phyloP scores from a whole-genome alignment of 2,797 vertebrate genomes.

The Helarctos malayanus region DNA sequence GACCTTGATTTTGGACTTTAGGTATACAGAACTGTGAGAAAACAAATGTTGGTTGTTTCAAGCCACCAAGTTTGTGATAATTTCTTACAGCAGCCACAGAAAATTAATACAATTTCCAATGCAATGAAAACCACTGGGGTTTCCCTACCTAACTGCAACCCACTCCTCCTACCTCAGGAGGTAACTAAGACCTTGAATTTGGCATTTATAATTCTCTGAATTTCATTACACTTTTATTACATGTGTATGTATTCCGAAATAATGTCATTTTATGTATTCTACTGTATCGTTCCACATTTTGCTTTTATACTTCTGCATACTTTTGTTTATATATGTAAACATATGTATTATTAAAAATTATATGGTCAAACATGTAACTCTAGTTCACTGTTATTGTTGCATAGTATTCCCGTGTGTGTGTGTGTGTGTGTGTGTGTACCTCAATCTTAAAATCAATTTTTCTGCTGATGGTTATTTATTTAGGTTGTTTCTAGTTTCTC shows the following conservation, averaged over 20 bases:
- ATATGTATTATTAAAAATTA: not conserved
- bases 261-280: not conserved
- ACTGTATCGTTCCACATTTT: not conserved
- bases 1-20: not conserved
- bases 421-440: not conserved
- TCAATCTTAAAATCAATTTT: conserved; percentile 17
- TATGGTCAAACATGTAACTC: not conserved
- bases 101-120: not conserved
- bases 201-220: conserved; percentile 8
- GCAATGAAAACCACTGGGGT: not conserved
- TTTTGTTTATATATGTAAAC: not conserved
- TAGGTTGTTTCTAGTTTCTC: not conserved
- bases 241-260: conserved; percentile 31
- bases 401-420: not conserved
- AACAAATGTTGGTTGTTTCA: conserved; percentile 12
- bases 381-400: not conserved
- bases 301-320: not conserved
- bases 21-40: not conserved
- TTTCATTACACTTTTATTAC: conserved; percentile 48
- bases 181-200: conserved; percentile 8
- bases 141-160: not conserved
- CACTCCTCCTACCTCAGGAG: not conserved
- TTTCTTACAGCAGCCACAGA: not conserved
- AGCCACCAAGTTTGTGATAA: not conserved
- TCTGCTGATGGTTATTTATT: not conserved